Percentiles rank a stretch among this genome's conserved stretches.
phyloP scores from a whole-genome alignment of 1,140 invertebrate species.

The Chironomus tepperi region DNA sequence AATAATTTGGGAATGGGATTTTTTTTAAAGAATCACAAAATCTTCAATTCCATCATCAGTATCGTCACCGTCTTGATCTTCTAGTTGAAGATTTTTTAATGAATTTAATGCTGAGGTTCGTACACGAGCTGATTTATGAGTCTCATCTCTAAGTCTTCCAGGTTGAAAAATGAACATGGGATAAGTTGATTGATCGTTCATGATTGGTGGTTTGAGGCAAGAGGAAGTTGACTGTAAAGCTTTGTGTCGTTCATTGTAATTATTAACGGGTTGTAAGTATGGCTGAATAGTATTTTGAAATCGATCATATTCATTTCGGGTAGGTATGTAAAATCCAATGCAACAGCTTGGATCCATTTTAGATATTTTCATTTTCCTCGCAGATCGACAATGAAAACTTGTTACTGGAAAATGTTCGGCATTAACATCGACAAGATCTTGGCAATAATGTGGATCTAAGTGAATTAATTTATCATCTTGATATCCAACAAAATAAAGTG shows the following conservation, averaged over 20 bases:
- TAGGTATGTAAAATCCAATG: slow-evolving; percentile 79
- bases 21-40: slow-evolving; percentile 52
- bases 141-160: slow-evolving; percentile 53
- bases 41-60: slow-evolving; percentile 64
- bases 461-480: slow-evolving; percentile 86
- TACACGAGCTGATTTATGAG: slow-evolving; percentile 29
- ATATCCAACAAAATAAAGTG: slow-evolving; percentile 84
- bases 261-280: slow-evolving; percentile 50
- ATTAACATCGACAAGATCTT: slow-evolving; percentile 77
- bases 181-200: slow-evolving; percentile 50
- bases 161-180: slow-evolving; percentile 72
- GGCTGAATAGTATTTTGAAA: slow-evolving; percentile 61
- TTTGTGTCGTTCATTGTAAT: slow-evolving; percentile 29
- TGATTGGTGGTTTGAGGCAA: slow-evolving; percentile 32
- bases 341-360: slow-evolving; percentile 92
- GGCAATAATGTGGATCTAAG: slow-evolving; percentile 87
- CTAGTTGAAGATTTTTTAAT: slow-evolving; percentile 40
- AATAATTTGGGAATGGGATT: background rate
- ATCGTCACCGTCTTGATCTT: slow-evolving; percentile 45
- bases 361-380: slow-evolving; percentile 74
- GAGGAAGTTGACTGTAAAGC: slow-evolving; percentile 27
- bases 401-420: slow-evolving; percentile 59
- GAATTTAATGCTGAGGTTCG: background rate
- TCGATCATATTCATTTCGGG: slow-evolving; percentile 65
- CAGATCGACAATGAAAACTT: slow-evolving; percentile 77